Conservation (phyloP, 2,797 vertebrate genomes). For the Mergus octosetaceus region DNA sequence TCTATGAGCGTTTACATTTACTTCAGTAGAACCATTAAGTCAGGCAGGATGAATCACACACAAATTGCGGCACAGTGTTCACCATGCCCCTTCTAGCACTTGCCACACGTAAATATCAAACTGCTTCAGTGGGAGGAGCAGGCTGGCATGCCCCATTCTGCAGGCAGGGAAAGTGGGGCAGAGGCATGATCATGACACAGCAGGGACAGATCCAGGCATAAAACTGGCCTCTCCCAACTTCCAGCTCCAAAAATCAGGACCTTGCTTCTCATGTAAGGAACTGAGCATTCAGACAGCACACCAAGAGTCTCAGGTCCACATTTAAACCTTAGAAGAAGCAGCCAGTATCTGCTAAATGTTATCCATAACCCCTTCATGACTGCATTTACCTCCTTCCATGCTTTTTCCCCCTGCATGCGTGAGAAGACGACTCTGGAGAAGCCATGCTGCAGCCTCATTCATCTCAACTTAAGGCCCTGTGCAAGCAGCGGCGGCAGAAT, state of each 20-base stretch:
- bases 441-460: neutral
- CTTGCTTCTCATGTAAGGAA: neutral
- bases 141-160: neutral
- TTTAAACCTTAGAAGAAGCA: neutral
- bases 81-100: neutral
- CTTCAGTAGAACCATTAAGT: neutral
- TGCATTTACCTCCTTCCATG: neutral
- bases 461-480: neutral
- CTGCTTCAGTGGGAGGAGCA: neutral
- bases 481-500: neutral
- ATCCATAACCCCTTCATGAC: neutral
- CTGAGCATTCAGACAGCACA: neutral
- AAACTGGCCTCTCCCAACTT: fast-evolving
- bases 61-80: neutral
- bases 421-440: neutral
- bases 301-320: neutral
- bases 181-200: neutral
- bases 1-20: neutral
- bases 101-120: neutral
- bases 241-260: neutral
- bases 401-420: neutral
- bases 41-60: neutral
- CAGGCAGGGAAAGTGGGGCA: neutral
- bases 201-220: neutral
- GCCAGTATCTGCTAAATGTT: neutral